A percentile compares a stretch with the other conserved stretches of the same genome.
Conservation (phyloP, 1,140 invertebrate genomes). For the Heliothis virescens region DNA sequence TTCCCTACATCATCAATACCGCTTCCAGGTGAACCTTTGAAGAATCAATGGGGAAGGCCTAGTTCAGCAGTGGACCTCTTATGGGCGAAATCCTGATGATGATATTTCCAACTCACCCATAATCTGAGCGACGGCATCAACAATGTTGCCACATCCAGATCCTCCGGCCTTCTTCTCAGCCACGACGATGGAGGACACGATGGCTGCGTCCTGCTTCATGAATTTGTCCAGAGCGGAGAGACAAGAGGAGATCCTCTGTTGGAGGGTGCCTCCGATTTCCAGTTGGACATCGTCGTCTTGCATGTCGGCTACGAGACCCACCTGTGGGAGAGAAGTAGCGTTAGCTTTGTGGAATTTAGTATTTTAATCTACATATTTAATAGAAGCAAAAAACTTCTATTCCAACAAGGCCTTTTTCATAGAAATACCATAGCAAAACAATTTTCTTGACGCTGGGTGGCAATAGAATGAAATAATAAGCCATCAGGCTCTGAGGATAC, state of each 20-base stretch:
- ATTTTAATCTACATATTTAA: too few species aligned
- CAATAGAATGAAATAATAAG: too few species aligned
- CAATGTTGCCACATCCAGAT: constrained; percentile 87
- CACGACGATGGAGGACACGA: constrained; percentile 93
- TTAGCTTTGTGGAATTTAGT: background rate
- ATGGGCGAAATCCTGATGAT: too few species aligned
- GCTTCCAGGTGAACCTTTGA: too few species aligned
- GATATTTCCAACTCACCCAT: constrained; percentile 84
- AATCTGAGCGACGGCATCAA: constrained; percentile 89
- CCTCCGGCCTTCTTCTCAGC: constrained; percentile 89
- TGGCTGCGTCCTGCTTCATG: constrained; percentile 87
- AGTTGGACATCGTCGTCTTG: constrained; percentile 92
- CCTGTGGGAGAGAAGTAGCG: constrained; percentile 67
- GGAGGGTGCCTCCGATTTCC: constrained; percentile 93
- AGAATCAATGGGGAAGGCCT: too few species aligned
- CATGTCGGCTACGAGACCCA: constrained; percentile 92
- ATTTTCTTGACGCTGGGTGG: too few species aligned
- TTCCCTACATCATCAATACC: too few species aligned
- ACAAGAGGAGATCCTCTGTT: constrained; percentile 94
- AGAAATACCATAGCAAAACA: too few species aligned
- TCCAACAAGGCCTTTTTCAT: too few species aligned
- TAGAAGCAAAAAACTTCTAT: too few species aligned
- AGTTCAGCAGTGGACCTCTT: too few species aligned
- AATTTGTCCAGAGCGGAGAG: constrained; percentile 90
- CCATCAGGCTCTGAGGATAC: too few species aligned